phyloP scores from a whole-genome alignment of 2,113 vertebrate genomes.

The Stegastes partitus region DNA sequence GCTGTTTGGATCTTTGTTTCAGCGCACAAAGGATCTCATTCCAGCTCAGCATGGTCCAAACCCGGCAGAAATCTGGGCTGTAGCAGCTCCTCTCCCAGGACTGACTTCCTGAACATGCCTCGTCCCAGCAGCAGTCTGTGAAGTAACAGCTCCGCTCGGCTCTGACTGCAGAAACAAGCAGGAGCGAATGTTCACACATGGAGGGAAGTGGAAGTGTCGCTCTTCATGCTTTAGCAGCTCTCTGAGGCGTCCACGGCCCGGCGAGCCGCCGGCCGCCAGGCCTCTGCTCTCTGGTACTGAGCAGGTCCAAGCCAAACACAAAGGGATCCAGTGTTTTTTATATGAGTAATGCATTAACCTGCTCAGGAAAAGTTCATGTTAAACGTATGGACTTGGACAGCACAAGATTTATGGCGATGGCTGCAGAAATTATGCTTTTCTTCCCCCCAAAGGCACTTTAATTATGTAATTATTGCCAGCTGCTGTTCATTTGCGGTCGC shows the following conservation, averaged over 20 bases:
- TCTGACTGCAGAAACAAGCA: slow-evolving; percentile 11
- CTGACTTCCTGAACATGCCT: slow-evolving; percentile 37
- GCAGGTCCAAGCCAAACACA: slow-evolving; percentile 92
- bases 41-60: slow-evolving; percentile 3
- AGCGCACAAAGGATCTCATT: neutral
- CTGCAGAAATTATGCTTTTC: slow-evolving; percentile 97
- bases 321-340: slow-evolving; percentile 94
- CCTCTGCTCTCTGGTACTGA: slow-evolving; percentile 91
- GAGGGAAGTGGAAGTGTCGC: slow-evolving; percentile 78
- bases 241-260: slow-evolving; percentile 20
- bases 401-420: slow-evolving; percentile 98
- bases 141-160: neutral
- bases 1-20: neutral
- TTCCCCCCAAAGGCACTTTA: slow-evolving; percentile 93
- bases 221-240: slow-evolving; percentile 44
- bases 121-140: slow-evolving; percentile 56
- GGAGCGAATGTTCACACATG: slow-evolving; percentile 70
- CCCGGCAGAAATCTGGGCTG: neutral
- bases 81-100: no score
- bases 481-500: slow-evolving; percentile 92
- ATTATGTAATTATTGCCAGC: slow-evolving; percentile 99
- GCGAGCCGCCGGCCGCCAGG: slow-evolving; percentile 31
- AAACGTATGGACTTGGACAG: slow-evolving; percentile 91
- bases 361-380: slow-evolving; percentile 88
- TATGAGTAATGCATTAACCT: slow-evolving; percentile 94